These are phyloP conservation scores for Neosalanx taihuensis DNA, from an alignment of 2,797 vertebrate genomes.

Conservation along the genomic window DNA sequence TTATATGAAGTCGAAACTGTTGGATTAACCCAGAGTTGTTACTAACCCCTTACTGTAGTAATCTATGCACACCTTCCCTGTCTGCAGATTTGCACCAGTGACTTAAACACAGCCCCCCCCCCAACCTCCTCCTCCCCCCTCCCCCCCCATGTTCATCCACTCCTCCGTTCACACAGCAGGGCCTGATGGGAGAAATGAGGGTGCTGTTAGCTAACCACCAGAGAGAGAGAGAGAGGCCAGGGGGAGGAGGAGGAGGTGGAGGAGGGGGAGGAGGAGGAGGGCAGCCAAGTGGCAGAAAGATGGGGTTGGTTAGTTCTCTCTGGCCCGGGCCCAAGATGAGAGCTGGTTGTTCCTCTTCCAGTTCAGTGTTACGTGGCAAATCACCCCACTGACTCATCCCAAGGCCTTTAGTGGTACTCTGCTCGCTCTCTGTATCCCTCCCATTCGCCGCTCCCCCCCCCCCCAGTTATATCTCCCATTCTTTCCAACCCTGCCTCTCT, in stretches of 20 bases:
- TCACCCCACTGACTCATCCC: slow-evolving; percentile 37
- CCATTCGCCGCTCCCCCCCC: no score
- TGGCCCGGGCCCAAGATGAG: slow-evolving; percentile 29
- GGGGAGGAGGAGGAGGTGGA: not conserved
- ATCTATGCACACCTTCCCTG: slow-evolving; percentile 57
- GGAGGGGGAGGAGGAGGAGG: not conserved
- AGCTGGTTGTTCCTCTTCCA: not conserved
- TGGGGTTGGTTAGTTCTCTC: slow-evolving; percentile 34
- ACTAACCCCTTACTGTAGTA: not conserved
- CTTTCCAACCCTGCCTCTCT: no score
- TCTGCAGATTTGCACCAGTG: slow-evolving; percentile 18
- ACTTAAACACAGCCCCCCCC: slow-evolving; percentile 5
- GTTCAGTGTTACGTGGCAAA: not conserved
- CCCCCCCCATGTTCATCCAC: no score
- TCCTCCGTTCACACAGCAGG: no score
- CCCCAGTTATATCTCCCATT: not conserved
- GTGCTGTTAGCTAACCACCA: not conserved
- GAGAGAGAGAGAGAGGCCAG: not conserved
- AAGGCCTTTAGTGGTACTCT: slow-evolving; percentile 13
- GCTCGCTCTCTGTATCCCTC: not conserved
- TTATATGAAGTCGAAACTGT: not conserved
- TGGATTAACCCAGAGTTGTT: not conserved
- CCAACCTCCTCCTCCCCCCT: no score
- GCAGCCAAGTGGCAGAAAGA: slow-evolving; percentile 37
- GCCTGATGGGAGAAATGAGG: slow-evolving; percentile 20